Evolutionary conservation across 2,113 vertebrate genomes (phyloP).

Genomic region (Catharus minimus): DNA sequence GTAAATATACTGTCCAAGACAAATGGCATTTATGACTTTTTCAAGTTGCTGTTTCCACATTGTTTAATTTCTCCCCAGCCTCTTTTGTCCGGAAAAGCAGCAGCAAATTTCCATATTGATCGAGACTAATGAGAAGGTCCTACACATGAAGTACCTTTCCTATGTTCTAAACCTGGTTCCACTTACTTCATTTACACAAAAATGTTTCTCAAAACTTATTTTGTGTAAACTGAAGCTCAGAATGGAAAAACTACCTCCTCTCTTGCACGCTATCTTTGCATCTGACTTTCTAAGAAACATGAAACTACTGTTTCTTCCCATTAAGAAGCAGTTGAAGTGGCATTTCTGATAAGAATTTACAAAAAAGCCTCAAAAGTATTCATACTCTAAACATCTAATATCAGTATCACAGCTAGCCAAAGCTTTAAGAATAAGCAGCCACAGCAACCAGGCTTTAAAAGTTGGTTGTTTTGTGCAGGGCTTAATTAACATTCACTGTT

Average conservation of each 20-base stretch:
- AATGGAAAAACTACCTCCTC: background rate
- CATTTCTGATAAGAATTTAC: background rate
- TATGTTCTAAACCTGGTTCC: background rate
- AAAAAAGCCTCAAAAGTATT: background rate
- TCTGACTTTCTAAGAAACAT: background rate
- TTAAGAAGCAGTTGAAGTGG: background rate
- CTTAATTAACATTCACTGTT: background rate
- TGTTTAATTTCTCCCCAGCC: background rate
- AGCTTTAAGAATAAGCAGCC: background rate
- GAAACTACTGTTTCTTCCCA: background rate
- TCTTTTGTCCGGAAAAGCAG: constrained; percentile 66
- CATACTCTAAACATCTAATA: background rate
- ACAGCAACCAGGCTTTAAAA: background rate
- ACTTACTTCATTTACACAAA: background rate
- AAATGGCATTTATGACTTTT: background rate
- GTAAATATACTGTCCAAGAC: background rate
- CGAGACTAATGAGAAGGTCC: background rate
- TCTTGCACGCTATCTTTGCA: background rate
- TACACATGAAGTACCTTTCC: background rate
- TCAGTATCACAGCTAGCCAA: background rate
- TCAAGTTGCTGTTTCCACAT: background rate
- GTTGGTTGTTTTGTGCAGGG: background rate
- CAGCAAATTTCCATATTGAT: constrained; percentile 66
- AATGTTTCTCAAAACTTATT: background rate
- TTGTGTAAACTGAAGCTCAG: background rate